Base-by-base conservation (phyloP, 2,888 invertebrate genomes). In the Phortica magna region DNA sequence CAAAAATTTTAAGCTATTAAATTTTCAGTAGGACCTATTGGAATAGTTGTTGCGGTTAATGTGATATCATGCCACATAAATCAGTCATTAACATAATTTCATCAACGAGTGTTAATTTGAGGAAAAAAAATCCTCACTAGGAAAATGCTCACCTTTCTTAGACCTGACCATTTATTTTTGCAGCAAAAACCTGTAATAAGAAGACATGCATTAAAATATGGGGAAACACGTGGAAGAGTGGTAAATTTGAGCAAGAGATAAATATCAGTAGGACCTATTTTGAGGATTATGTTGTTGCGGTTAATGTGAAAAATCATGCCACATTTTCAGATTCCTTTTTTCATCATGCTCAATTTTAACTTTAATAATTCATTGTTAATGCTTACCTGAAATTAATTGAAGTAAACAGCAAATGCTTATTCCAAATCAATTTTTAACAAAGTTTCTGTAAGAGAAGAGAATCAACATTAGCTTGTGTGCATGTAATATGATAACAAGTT, bases 21-120 rank as follows among this genome's bases (percentile, higher is more conserved):
- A 59, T 73, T 39, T 31, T 64, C 90, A 90, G 89, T 65, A 89
- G 90, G 90, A 89, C 89, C 89, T 86, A 88, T 88, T 82, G 84
- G 88, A 84, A 84, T 87, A 76, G 83, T 78, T 90, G 88, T 88
- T 90, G 89, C 90, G 89, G 84, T 82, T 81, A 78, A 79, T 84
- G 87, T 86, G 88, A 86, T 57, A 89, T 89, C 86, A 89, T 83
- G 73, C 73, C 85, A 89, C 88, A 85, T 80, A 71, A 10, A 68
- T 85, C 85, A 87, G 81, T 72, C 61, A 73, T 80, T 78, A 79
- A 81, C 61, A 48, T 48, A 4, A 31, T 2, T 31, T 31, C 31
- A 31, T 31, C 31, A 31, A 4, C 31, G 31, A 31, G 31, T 31
- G n/a, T n/a, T n/a, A n/a, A n/a, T n/a, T n/a, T 31, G 31, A 31